phyloP scores from a whole-genome alignment of 2,888 invertebrate genomes.

The Andrena minutula region DNA sequence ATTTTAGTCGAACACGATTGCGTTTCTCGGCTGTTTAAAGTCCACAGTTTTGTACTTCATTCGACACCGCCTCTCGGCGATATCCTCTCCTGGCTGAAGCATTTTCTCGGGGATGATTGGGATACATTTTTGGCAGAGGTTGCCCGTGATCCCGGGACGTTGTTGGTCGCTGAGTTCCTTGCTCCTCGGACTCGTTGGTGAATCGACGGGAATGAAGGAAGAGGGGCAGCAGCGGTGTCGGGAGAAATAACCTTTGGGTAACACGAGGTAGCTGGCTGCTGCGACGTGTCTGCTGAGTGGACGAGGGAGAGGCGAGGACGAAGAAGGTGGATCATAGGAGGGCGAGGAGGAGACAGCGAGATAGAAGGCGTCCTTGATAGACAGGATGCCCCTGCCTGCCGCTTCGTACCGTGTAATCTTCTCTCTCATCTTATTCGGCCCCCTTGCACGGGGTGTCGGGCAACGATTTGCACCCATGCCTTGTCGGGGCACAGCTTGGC shows the following conservation, averaged over 20 bases:
- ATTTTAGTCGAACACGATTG: conserved; percentile 52
- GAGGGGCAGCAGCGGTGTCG: conserved; percentile 55
- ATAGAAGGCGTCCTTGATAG: conserved; percentile 81
- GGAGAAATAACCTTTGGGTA: conserved; percentile 70
- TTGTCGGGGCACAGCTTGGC: conserved; percentile 58
- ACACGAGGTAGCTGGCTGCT: conserved; percentile 67
- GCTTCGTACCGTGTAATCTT: conserved; percentile 78
- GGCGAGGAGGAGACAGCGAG: conserved; percentile 73
- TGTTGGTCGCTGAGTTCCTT: conserved; percentile 47
- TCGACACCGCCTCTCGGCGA: background rate
- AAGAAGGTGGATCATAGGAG: conserved; percentile 72
- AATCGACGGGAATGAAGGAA: conserved; percentile 65
- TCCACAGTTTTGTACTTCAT: background rate
- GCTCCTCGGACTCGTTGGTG: conserved; percentile 38
- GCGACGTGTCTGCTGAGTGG: conserved; percentile 63
- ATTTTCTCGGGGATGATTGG: too few relatives aligned
- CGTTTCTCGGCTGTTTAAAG: conserved; percentile 54
- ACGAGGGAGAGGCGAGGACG: conserved; percentile 30
- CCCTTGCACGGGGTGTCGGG: conserved; percentile 77
- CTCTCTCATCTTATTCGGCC: conserved; percentile 79
- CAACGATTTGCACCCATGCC: conserved; percentile 76
- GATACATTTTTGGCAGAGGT: conserved; percentile 13
- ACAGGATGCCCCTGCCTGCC: conserved; percentile 80
- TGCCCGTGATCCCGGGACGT: conserved; percentile 47
- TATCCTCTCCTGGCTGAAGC: background rate